Evolutionary conservation across 1,140 invertebrate species (phyloP), one percentile per base, ranked within the genome.

Genomic region (Globodera rostochiensis): DNA sequence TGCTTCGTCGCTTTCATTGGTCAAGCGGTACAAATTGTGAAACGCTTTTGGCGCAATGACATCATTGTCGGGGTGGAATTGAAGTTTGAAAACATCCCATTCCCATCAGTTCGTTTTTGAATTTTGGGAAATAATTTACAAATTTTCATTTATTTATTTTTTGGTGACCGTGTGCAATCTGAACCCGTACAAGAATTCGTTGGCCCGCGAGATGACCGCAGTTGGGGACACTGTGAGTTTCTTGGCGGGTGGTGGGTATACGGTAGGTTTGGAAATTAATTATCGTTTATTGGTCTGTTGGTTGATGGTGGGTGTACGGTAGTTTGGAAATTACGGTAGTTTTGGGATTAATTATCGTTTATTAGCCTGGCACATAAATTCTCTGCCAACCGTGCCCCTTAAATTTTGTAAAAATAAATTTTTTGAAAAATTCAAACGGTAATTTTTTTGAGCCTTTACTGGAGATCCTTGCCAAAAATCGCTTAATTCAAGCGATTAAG

Each of bases 11-110:
- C 84, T 6, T 86, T 86, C 53, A 25, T 45, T 46, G 66, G 83
- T 11, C 85, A 86, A 75, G 84, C 84, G 8, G 73, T 79, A 15
- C 86, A 86, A 25, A 86, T 86, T 70, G 75, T 87, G n/a, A 77
- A 85, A 49, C 82, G 86, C 53, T 86, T 86, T 53, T 57, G 73
- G 19, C 83, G 84, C 6, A 86, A 86, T 45, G 84, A 86, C 73
- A 86, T 84, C 21, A 86, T 86, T 74, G 84, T 86, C 47, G 86
- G 84, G 9, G 84, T 86, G 15, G 84, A 86, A 67, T 47, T 86
- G 11, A 86, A 87, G 64, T 86, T 86, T 73, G 84, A 86, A 66
- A 85, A 87, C 57, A 85, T 85, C 21, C 83, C 83, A 8, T 85
- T 85, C 57, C 86, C 84, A 45, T 82, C 64, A 21, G 70, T 64